Evolutionary conservation across 1,140 invertebrate genomes (phyloP), one percentile per base, ranked within the genome.

Genomic region (Drosophila micromelanica): DNA sequence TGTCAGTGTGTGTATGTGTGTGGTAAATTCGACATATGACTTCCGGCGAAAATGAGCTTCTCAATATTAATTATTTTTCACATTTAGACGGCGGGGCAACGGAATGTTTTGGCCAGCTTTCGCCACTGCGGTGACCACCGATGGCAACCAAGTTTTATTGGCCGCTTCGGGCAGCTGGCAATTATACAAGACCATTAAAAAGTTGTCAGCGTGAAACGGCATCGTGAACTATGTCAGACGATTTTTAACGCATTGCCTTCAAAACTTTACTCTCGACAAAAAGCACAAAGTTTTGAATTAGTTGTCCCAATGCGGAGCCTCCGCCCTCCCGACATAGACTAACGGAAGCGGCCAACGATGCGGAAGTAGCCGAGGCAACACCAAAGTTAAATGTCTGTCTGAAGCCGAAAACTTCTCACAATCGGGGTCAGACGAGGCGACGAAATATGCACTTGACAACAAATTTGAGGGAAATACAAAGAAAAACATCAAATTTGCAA

Each of bases 251-350:
- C 11, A 23, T 32, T 51, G 52, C 23, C 15, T 42, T 45, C 37
- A 32, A 85, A 32, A 85, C 40, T 63, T 85, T 54, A 42, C 48
- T 56, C 57, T 74, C 38, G 46, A 5, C 38, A 12, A 23, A 23
- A 32, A 32, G 37, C 27, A 49, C 6, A 76, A 81, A 87, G 70
- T 81, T 85, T 70, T 15, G 51, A 73, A 85, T 84, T 77, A 51
- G 45, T 77, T 71, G 46, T 9, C 48, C 20, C 40, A 11, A 9
- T 27, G 27, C 27, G 27, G 27, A 6, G 27, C 5, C 5, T 27
- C 27, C n/a, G n/a, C n/a, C n/a, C n/a, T n/a, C n/a, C 17, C 17
- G 17, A 1, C 17, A 17, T 17, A 2, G 20, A 12, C 38, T 3
- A 42, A n/a, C 48, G 57, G 40, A 69, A 45, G 43, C 46, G 52